Base-by-base conservation (phyloP, 1,140 invertebrate species). In the Pseudomyrmex sp. region DNA sequence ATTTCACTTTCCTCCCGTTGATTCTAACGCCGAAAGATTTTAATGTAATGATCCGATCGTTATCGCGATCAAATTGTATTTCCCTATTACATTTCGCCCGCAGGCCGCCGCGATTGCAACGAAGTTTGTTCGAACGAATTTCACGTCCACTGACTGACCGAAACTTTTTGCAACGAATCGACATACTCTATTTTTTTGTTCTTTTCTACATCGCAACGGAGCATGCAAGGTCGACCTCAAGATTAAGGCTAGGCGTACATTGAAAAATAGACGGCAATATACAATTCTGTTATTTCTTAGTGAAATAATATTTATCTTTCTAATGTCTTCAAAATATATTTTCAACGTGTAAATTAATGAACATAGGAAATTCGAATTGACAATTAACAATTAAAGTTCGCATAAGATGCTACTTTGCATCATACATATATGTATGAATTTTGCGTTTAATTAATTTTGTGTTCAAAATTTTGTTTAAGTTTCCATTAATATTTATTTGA, bases 1-100 rank as follows among this genome's bases (percentile, higher is more conserved):
- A 62, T 72, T 70, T 80, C 44, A 80, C 76, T 80, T 80, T 80
- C 66, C 46, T 52, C 52, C 65, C 52, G 52, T 10, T 48, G 65
- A 80, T 80, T 56, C 46, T 72, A 80, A 80, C 59, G 59, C 20
- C 76, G 56, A 79, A 58, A 79, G 50, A 68, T 66, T 52, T 80
- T 80, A 80, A 59, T 46, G 66, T 72, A 72, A 72, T 35, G 54
- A 72, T 26, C 44, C 54, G 54, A 44, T 46, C 44, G 23, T 70
- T 80, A 80, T 46, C 35, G 66, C 54, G 56, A 80, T 80, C 76
- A 23, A 59, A 70, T 80, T 80, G 35, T 35, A 72, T 59, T 48
- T 80, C 20, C 52, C 69, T 70, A 59, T 72, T 80, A 26, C 76
- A 72, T 50, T 80, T 80, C 66, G 12, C 54, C 26, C 23, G 23